Evolutionary conservation across 2,888 invertebrate species (phyloP).

Genomic region (Strigamia maritima): DNA sequence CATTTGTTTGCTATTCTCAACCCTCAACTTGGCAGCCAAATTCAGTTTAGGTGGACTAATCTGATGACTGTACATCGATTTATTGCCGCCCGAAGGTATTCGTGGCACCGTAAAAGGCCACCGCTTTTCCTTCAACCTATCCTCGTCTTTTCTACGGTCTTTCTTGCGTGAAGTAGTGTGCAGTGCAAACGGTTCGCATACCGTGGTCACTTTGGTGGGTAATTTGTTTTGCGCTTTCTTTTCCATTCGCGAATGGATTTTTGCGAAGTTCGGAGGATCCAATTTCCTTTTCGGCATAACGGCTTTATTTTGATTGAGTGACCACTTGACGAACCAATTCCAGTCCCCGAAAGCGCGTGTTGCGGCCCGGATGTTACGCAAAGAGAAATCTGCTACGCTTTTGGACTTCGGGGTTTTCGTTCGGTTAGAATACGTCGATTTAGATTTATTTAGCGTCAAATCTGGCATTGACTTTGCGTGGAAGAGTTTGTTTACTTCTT

Average conservation of each 20-base stretch:
- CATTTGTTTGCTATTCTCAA: not conserved
- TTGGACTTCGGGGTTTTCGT: not conserved
- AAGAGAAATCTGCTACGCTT: not conserved
- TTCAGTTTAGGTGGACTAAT: not conserved
- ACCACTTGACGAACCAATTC: not conserved
- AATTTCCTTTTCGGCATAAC: not conserved
- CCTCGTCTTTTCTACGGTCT: not conserved
- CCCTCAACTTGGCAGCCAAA: slow-evolving; percentile 15
- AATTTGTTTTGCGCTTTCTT: not conserved
- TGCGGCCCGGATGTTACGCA: not conserved
- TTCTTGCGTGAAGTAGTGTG: not conserved
- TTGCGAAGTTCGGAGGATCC: not conserved
- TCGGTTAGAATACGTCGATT: not conserved
- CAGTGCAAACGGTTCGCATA: not conserved
- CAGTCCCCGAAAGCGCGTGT: not conserved
- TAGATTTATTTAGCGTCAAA: not conserved
- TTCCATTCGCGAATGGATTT: not conserved
- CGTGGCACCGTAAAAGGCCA: slow-evolving; percentile 26
- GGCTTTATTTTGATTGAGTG: not conserved
- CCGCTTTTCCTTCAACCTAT: not conserved
- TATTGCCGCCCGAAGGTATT: not conserved
- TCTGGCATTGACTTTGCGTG: not conserved
- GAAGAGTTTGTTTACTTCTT: slow-evolving; percentile 13
- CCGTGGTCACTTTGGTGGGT: not conserved
- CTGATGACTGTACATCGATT: not conserved